Base-by-base conservation (phyloP, 1,140 invertebrate species). In the Colletes gigas region DNA sequence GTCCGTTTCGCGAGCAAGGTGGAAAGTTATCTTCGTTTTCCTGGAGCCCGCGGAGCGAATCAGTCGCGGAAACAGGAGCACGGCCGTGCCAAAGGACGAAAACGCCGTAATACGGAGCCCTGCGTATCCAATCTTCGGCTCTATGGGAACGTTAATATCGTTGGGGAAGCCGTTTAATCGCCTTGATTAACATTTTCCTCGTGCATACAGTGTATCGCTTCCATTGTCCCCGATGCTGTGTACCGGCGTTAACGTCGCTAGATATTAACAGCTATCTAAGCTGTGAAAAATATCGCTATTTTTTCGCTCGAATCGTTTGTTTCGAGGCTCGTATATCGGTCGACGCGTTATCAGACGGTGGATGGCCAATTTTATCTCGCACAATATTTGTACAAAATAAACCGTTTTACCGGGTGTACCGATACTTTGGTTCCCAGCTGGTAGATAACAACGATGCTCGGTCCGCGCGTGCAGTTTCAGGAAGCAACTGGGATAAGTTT, bases 141-240 rank as follows among this genome's bases (percentile, higher is more conserved):
- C 4, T 14, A 15, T 6, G 7, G 41, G 63, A 4, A 47, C 63
- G 63, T 41, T 44, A 19, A 66, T 66, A 66, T 47, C 41, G 41
- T n/a, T 14, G 41, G 17, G 39, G 9, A 9, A 66, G 63, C 63
- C 41, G 63, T n/a, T 66, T 66, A 66, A 68, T 30, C 19, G 50
- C 21, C 50, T 55, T n/a, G 19, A 69, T 69, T 55, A 69, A 54
- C 50, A 69, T 54, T 30, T 69, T 69, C 67, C 50, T 55, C 50
- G 47, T 10, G 17, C 12, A 8, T 41, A 39, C 8, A 47, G 9
- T 47, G 15, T 19, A 47, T 19, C 63, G 50, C 4, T 69, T 69
- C 50, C 52, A 52, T 55, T 39, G 67, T 69, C 19, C 15, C 41
- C 67, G 21, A 39, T 10, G 44, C 14, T 21, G n/a, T 47, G 7